Conservation (phyloP, 2,113 vertebrate genomes). For the Thryonomys swinderianus region DNA sequence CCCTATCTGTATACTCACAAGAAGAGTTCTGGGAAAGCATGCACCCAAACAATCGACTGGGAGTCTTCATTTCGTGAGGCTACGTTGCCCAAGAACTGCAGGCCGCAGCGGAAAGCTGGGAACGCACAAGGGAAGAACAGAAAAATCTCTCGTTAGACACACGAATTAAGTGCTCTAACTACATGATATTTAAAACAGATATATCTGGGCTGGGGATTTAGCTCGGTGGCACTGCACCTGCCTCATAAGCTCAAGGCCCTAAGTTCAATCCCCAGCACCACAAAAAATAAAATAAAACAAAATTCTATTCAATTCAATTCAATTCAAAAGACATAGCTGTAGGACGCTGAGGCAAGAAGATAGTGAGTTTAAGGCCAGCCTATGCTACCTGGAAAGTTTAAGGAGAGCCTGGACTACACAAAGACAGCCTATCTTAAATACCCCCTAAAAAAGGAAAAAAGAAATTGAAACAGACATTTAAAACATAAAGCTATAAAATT, state of each 20-base stretch:
- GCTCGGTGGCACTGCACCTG: too few relatives aligned
- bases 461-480: background rate
- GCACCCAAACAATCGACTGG: constrained; percentile 92
- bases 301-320: too few relatives aligned
- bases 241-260: too few relatives aligned
- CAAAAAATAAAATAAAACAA: too few relatives aligned
- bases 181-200: background rate
- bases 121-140: constrained; percentile 48
- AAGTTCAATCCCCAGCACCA: too few relatives aligned
- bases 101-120: constrained; percentile 93
- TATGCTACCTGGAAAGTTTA: background rate
- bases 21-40: constrained; percentile 88
- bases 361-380: background rate
- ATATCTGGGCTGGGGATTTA: background rate
- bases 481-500: background rate
- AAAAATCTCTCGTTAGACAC: background rate
- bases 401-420: background rate
- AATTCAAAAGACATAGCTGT: background rate
- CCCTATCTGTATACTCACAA: constrained; percentile 84
- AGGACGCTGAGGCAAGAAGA: background rate
- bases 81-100: constrained; percentile 97
- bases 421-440: background rate
- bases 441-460: background rate
- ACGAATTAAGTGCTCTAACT: background rate
- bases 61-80: constrained; percentile 93